Base-by-base conservation (phyloP, 2,888 invertebrate species). In the Microctonus aethiopoides region DNA sequence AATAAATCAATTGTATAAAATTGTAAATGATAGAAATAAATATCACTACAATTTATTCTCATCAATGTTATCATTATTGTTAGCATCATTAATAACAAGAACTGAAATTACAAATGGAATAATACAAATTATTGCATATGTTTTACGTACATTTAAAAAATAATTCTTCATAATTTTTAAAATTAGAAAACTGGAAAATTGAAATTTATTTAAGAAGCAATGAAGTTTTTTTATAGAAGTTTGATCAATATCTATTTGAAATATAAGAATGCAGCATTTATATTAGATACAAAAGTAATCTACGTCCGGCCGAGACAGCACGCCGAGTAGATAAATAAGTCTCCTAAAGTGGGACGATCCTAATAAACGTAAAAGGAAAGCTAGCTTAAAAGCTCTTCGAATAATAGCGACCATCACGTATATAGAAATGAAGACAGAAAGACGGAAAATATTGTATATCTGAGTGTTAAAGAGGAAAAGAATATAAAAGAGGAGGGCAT, bases 341-440 rank as follows among this genome's bases (percentile, higher is more conserved):
- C 78, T 75, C 74, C 78, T 77, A 75, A 77, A 76, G 77, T 78
- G 70, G 78, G 79, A 79, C 78, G 77, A 77, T 82, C 78, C 81
- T 80, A 82, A 81, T 82, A 76, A 82, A 79, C 81, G 80, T 82
- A 81, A 81, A 77, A 77, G 81, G 77, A 72, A 79, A 79, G 77
- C 77, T 75, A 78, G 75, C 78, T 79, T 80, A 78, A 82, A 81
- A 81, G 80, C 78, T 78, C 79, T 74, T 76, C 75, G 78, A 79
- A 79, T 82, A 81, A 81, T 79, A 77, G 78, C 72, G 76, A 76
- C 75, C 75, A 75, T 78, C 73, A 75, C 74, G 26, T 70, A 34
- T 70, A 34, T 57, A 57, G 57, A 57, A 57, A 32, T 26, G n/a
- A 73, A 74, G 65, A 75, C 72, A 68, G 52, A 59, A 20, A 52